These are phyloP conservation scores for Puntigrus tetrazona DNA, from an alignment of 2,113 vertebrate species.

Conservation along the genomic window DNA sequence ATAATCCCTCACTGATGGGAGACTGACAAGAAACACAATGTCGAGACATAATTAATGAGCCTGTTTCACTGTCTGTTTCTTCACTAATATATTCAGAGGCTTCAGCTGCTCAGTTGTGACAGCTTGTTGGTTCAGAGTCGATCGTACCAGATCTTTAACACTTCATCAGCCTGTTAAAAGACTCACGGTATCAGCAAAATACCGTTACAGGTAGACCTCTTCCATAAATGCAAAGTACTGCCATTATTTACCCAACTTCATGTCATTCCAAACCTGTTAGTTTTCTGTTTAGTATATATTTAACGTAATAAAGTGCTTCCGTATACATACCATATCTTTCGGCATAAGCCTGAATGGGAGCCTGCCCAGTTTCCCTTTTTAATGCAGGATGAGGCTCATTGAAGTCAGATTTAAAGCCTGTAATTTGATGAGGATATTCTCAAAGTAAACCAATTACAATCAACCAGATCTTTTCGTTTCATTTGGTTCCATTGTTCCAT, in stretches of 20 bases:
- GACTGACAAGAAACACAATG: conserved; percentile 41
- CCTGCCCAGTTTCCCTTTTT: not conserved
- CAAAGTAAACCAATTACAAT: conserved; percentile 19
- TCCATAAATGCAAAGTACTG: not conserved
- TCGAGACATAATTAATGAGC: conserved; percentile 39
- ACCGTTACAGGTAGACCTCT: not conserved
- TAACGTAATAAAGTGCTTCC: not conserved
- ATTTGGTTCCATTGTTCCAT: conserved; percentile 21
- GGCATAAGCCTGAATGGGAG: not conserved
- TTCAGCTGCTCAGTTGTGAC: not conserved
- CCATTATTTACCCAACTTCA: not conserved
- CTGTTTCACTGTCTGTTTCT: conserved; percentile 32
- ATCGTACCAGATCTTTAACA: conserved; percentile 29
- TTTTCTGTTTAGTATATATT: not conserved
- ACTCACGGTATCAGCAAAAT: not conserved
- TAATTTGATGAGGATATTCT: conserved; percentile 8
- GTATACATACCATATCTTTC: not conserved
- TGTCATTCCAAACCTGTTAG: not conserved
- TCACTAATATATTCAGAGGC: conserved; percentile 15
- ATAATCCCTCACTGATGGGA: conserved; percentile 38
- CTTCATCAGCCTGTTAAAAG: not conserved
- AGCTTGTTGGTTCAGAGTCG: conserved; percentile 17
- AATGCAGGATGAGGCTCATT: not conserved
- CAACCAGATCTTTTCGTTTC: conserved; percentile 4
- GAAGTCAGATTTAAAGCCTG: conserved; percentile 5